phyloP scores from a whole-genome alignment of 2,888 invertebrate genomes.

The Palloptera scutellata region DNA sequence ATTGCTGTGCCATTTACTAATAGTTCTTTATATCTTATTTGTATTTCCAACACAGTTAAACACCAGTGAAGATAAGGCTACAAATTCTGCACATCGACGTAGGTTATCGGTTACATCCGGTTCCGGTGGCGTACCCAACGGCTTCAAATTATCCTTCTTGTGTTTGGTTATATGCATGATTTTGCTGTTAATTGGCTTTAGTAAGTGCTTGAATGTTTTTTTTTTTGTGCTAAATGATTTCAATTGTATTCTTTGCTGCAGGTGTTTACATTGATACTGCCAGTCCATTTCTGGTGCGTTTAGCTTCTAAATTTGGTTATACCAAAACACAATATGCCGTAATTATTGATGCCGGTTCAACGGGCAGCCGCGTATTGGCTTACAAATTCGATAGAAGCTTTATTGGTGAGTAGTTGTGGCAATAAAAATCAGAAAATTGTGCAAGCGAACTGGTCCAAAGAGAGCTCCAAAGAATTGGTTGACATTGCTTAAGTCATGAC shows the following conservation, averaged over 20 bases:
- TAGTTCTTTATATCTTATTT: neutral
- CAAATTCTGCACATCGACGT: slow-evolving; percentile 43
- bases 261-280: slow-evolving; percentile 62
- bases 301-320: slow-evolving; percentile 78
- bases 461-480: neutral
- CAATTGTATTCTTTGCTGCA: slow-evolving; percentile 37
- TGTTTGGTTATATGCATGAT: slow-evolving; percentile 59
- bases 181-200: slow-evolving; percentile 58
- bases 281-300: slow-evolving; percentile 70
- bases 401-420: slow-evolving; percentile 66
- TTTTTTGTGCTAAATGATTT: slow-evolving; percentile 17
- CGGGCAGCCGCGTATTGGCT: slow-evolving; percentile 85
- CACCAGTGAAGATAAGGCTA: slow-evolving; percentile 51
- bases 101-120: slow-evolving; percentile 45
- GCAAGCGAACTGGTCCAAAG: too few relatives aligned
- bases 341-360: slow-evolving; percentile 93
- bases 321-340: slow-evolving; percentile 80
- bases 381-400: slow-evolving; percentile 84
- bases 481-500: too few relatives aligned
- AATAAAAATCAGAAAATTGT: neutral
- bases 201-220: slow-evolving; percentile 46
- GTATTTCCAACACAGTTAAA: slow-evolving; percentile 37
- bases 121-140: slow-evolving; percentile 49
- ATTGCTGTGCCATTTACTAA: too few relatives aligned
- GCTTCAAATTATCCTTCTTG: slow-evolving; percentile 61